Conservation (phyloP, 2,113 vertebrate species). For the Rhodinocichla rosea region DNA sequence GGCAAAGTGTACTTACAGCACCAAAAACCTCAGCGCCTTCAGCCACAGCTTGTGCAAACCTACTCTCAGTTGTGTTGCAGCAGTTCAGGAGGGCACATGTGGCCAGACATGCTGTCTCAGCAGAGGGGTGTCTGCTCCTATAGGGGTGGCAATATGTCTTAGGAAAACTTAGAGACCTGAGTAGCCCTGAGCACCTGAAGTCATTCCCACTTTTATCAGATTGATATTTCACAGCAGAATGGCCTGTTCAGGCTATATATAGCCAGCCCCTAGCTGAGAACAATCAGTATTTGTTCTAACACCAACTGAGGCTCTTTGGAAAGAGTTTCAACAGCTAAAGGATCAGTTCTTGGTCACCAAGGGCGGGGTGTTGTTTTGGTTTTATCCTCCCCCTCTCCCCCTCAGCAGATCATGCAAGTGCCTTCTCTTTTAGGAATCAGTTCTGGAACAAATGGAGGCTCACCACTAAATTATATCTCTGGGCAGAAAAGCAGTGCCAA, state of each 20-base stretch:
- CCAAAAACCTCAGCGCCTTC: background rate
- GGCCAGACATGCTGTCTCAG: background rate
- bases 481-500: conserved; percentile 24
- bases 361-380: background rate
- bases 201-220: background rate
- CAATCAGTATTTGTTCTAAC: conserved; percentile 27
- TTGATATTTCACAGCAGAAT: background rate
- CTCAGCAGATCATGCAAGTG: background rate
- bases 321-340: conserved; percentile 28
- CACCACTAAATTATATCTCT: background rate
- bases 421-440: background rate
- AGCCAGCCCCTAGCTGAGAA: background rate
- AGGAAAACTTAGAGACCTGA: background rate
- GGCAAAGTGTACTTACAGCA: background rate
- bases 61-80: background rate
- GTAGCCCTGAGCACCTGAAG: background rate
- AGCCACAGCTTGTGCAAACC: conserved; percentile 16
- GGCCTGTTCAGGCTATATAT: background rate
- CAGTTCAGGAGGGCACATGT: background rate
- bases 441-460: background rate
- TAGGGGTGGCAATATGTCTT: background rate
- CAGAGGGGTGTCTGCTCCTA: background rate
- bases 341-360: background rate
- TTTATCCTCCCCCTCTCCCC: background rate
- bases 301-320: background rate